phyloP scores from a whole-genome alignment of 2,113 vertebrate species.

The Acrocephalus kingi region DNA sequence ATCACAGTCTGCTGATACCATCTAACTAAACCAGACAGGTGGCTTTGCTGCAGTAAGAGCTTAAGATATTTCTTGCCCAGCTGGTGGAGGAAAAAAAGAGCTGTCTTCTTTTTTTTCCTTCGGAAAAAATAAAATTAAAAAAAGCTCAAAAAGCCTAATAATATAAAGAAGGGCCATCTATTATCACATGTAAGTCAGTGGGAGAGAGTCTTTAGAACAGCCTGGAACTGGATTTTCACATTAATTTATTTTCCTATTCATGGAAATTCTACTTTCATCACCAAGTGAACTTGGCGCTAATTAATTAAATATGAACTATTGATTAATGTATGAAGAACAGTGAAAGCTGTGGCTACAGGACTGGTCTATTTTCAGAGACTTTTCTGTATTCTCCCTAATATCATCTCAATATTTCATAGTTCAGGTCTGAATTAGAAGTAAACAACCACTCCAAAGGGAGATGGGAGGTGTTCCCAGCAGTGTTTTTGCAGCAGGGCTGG shows the following conservation, averaged over 20 bases:
- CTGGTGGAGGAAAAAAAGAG: neutral
- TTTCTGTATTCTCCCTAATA: constrained; percentile 36
- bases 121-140: constrained; percentile 27
- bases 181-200: constrained; percentile 18
- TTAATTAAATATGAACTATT: constrained; percentile 68
- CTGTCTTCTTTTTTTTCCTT: neutral
- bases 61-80: neutral
- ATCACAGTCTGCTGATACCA: neutral
- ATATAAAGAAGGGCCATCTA: constrained; percentile 20
- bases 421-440: neutral
- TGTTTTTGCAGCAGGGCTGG: neutral
- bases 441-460: neutral
- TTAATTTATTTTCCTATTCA: constrained; percentile 37
- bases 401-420: constrained; percentile 19
- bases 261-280: constrained; percentile 61
- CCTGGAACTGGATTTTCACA: constrained; percentile 29
- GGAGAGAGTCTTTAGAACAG: constrained; percentile 13
- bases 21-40: neutral
- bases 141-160: constrained; percentile 6
- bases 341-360: constrained; percentile 16
- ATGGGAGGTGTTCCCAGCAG: neutral
- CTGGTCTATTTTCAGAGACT: constrained; percentile 49
- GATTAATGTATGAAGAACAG: constrained; percentile 59
- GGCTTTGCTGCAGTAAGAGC: neutral
- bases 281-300: constrained; percentile 47